A percentile compares a stretch with the other conserved stretches of the same genome.
phyloP scores from a whole-genome alignment of 1,140 invertebrate genomes.

The Drosophila sp. region DNA sequence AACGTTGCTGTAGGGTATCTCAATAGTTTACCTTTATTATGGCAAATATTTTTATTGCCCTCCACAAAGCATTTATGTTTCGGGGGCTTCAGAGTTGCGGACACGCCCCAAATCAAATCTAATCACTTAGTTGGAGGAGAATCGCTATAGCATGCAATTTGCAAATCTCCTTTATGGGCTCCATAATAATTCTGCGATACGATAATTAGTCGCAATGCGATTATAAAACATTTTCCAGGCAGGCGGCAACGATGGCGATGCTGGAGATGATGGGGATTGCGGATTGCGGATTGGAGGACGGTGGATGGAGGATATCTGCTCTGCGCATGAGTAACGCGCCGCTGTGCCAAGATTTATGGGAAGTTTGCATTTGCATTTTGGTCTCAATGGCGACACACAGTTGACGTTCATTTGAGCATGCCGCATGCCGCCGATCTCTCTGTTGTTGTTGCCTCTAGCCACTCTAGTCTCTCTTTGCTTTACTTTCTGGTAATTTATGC shows the following conservation, averaged over 20 bases:
- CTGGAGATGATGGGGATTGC: background rate
- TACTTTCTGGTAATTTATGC: slow-evolving; percentile 65
- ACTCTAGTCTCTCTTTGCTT: slow-evolving; percentile 26
- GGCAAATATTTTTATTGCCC: background rate
- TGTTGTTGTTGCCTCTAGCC: slow-evolving; percentile 21
- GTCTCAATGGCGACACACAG: slow-evolving; percentile 40
- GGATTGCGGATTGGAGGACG: background rate
- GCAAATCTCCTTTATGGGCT: slow-evolving; percentile 58
- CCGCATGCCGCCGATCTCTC: slow-evolving; percentile 35
- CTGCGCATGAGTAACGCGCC: slow-evolving; percentile 78
- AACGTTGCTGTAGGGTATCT: background rate
- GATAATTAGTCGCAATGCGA: slow-evolving; percentile 81
- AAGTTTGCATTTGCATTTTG: slow-evolving; percentile 49
- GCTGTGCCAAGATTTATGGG: slow-evolving; percentile 65
- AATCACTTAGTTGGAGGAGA: slow-evolving; percentile 38
- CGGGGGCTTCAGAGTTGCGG: background rate
- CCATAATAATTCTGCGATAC: slow-evolving; percentile 75
- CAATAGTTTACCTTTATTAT: background rate
- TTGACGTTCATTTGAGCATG: slow-evolving; percentile 58
- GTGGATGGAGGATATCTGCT: slow-evolving; percentile 36
- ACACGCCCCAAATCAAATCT: slow-evolving; percentile 42
- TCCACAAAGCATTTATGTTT: background rate
- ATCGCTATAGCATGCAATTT: slow-evolving; percentile 60
- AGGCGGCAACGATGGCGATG: background rate
- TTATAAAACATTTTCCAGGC: slow-evolving; percentile 68